Evolutionary conservation across 23 tunicate genomes (phyloP), one percentile per base, ranked within the genome.

Genomic region (Oikopleura dioica): DNA sequence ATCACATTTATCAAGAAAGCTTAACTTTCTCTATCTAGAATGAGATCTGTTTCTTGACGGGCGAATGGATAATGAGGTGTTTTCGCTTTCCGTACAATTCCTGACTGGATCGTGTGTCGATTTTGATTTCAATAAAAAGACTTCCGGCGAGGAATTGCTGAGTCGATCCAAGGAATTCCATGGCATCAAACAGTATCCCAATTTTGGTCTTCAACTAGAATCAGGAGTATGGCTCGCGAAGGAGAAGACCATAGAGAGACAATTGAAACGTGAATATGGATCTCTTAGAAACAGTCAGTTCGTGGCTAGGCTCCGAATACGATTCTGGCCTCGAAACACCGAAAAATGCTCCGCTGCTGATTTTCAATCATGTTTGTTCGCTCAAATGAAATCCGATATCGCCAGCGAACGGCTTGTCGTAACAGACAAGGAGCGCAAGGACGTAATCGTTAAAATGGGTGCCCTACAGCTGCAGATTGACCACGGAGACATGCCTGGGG

Each of bases 391-490:
- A 23, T 23, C 16, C 4, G 72, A 63, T 28, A 63, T 63, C 33
- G 32, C 29, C 29, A 63, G 2, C 30, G 72, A 31, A 2, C 72
- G 72, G 4, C 72, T 63, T 16, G 5, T 12, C 16, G 72, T 63
- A 2, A 23, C 16, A 28, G 72, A 31, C 2, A 24, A 63, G 26
- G 4, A 63, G 4, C 4, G 30, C 2, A 31, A 63, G 4, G 72
- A 24, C 29, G 26, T 63, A 21, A 12, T 63, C 5, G 72, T 63
- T 24, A 28, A 23, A 12, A 12, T 63, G 33, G 72, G 72, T 2
- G 72, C 72, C 32, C 72, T 63, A 21, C 72, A 63, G 33, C 72
- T 12, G 26, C 72, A 63, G 26, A 63, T 63, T 28, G 72, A 63
- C 16, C 26, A 12, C 72, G 72, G 72, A 24, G 72, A 63, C 26